These are phyloP conservation scores for Oryzias curvinotus DNA, from an alignment of 2,113 vertebrate species.

Conservation along the genomic window DNA sequence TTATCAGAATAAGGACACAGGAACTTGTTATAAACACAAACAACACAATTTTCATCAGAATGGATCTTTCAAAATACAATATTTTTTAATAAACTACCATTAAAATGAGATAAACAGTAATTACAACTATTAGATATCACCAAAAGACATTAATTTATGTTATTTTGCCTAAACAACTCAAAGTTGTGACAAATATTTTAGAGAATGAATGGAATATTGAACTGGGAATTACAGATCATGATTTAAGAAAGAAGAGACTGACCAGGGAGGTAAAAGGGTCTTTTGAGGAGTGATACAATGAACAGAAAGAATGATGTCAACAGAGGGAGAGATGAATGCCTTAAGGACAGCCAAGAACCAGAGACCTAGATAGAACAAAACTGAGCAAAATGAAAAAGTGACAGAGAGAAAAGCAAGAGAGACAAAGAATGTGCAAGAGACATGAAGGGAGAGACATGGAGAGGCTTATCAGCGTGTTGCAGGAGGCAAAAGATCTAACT, in stretches of 20 bases:
- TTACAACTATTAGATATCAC: too few species aligned
- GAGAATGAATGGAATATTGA: neutral
- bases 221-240: neutral
- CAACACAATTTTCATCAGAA: too few species aligned
- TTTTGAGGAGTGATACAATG: neutral
- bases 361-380: conserved; percentile 31
- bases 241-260: conserved; percentile 10
- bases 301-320: conserved; percentile 3
- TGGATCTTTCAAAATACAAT: too few species aligned
- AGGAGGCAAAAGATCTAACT: conserved; percentile 71
- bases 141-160: too few species aligned
- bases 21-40: too few species aligned
- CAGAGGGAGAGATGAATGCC: conserved; percentile 1
- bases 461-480: conserved; percentile 71
- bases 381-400: conserved; percentile 28
- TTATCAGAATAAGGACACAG: too few species aligned
- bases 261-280: conserved; percentile 1
- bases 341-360: conserved; percentile 18
- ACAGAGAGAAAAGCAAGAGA: conserved; percentile 49
- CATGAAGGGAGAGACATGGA: conserved; percentile 47
- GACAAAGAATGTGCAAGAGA: conserved; percentile 57
- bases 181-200: too few species aligned
- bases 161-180: too few species aligned
- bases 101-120: too few species aligned
- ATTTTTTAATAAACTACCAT: too few species aligned